These are phyloP conservation scores for Anguilla anguilla DNA, from an alignment of 2,797 vertebrate species.

Conservation along the genomic window DNA sequence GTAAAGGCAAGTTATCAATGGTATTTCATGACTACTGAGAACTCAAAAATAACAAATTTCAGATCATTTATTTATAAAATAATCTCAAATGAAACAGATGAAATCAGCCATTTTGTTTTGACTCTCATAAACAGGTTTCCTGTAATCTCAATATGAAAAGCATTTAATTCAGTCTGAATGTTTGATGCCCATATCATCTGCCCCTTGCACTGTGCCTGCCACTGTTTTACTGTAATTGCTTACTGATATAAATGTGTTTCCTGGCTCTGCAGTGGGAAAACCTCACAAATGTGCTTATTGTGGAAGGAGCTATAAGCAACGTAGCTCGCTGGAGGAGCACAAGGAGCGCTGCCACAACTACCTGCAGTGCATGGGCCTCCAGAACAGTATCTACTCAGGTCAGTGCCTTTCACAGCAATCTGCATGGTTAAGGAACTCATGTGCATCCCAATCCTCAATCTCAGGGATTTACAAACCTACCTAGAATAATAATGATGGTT, in stretches of 20 bases:
- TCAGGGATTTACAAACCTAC: background rate
- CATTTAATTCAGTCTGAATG: background rate
- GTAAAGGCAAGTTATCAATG: background rate
- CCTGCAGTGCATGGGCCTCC: slow-evolving; percentile 94
- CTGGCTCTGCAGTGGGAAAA: slow-evolving; percentile 86
- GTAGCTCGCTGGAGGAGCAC: slow-evolving; percentile 97
- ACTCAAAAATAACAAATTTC: background rate
- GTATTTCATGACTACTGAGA: background rate
- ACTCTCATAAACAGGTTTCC: background rate
- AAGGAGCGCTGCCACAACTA: slow-evolving; percentile 99
- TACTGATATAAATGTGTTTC: slow-evolving; percentile 33
- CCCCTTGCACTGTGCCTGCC: background rate
- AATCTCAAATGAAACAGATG: background rate
- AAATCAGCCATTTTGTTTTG: background rate
- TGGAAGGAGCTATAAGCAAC: slow-evolving; percentile 97
- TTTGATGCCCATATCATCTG: slow-evolving; percentile 17
- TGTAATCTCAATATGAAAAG: background rate
- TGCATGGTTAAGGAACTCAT: background rate
- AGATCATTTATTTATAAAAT: too few relatives aligned
- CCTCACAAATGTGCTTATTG: slow-evolving; percentile 98
- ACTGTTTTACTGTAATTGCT: slow-evolving; percentile 10
- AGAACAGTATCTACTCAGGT: slow-evolving; percentile 93
- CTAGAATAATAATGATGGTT: background rate
- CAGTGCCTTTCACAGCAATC: slow-evolving; percentile 48
- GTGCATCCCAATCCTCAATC: background rate